Base-by-base conservation (phyloP, 2,888 invertebrate species). In the Cataglyphis altisquamis region DNA sequence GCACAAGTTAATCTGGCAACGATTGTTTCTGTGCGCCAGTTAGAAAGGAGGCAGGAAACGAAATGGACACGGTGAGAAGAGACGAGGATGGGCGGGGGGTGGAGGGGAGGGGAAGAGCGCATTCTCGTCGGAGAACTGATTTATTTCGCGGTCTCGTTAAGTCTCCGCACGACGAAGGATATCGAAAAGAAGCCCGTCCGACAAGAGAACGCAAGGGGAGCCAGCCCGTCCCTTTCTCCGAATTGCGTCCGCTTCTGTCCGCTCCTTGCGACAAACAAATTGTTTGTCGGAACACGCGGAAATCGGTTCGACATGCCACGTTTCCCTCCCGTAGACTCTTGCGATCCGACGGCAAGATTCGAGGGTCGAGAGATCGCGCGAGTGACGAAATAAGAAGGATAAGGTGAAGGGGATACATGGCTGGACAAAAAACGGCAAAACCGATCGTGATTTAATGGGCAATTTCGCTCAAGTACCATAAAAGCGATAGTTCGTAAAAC, bases 111-210 rank as follows among this genome's bases (percentile, higher is more conserved):
- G 57, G 75, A 72, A 81, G 83, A 84, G 82, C 82, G 74, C 86
- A 90, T 90, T 90, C 90, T 89, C 85, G 86, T 70, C 77, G 86
- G 82, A 85, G 88, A 88, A 83, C 77, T 90, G 89, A 91, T 91
- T 90, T 87, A 91, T 91, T 90, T 91, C 91, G 84, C 86, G 88
- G 88, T 88, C 91, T 91, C 91, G 91, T 91, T 91, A 91, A 91
- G 89, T 91, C 84, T 82, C 70, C 82, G 84, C 55, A 77, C 78
- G 85, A 57, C 75, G 82, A 68, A 83, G 83, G 64, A 32, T 63
- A 83, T 70, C 77, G 80, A 85, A 82, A 84, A 80, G 84, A 68
- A 70, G 67, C 52, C 36, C 81, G 73, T 29, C 83, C 84, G 55
- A 72, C 48, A 72, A 36, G 68, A 84, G 85, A 86, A 85, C 82